Evolutionary conservation across 2,888 invertebrate species (phyloP).

Genomic region (Calameuta idolon): DNA sequence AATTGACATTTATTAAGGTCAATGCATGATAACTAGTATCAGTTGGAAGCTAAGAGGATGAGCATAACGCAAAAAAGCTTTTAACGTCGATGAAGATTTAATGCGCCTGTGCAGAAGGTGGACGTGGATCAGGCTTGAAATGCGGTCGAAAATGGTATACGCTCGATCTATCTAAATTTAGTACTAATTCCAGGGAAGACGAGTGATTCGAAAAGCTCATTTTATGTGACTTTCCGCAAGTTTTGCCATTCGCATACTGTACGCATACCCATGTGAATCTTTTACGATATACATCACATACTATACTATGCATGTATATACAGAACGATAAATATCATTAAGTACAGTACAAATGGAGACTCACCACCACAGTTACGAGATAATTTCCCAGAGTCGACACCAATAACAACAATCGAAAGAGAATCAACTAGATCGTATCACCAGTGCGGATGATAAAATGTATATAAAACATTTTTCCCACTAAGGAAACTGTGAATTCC

Average conservation of each 20-base stretch:
- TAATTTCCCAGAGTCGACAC: not conserved
- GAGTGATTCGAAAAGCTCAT: not conserved
- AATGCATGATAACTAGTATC: no score
- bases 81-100: conserved; percentile 38
- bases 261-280: not conserved
- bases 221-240: not conserved
- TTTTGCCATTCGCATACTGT: not conserved
- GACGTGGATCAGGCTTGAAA: not conserved
- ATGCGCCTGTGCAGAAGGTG: not conserved
- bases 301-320: not conserved
- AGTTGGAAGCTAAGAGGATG: no score
- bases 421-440: not conserved
- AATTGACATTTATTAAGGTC: no score
- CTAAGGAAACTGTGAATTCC: not conserved
- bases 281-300: not conserved
- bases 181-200: not conserved
- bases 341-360: not conserved
- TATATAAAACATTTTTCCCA: not conserved
- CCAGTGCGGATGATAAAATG: not conserved
- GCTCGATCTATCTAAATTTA: not conserved
- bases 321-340: not conserved
- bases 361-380: not conserved
- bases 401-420: not conserved
- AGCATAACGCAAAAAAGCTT: conserved; percentile 25
- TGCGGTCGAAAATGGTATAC: no score